A percentile compares a stretch with the other conserved stretches of the same genome.
phyloP scores from a whole-genome alignment of 2,888 invertebrate species.

The Catocala fraxini region DNA sequence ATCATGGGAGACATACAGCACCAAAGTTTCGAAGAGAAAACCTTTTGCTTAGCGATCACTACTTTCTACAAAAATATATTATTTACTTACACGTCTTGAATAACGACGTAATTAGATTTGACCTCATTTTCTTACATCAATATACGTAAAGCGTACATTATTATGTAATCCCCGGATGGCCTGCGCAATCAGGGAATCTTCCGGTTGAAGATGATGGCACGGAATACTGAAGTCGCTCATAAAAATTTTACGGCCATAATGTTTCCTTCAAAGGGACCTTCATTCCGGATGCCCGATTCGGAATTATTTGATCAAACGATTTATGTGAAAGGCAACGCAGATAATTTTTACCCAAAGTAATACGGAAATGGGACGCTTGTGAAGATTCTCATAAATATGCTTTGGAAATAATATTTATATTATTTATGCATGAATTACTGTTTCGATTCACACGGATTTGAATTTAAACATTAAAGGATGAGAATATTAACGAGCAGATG shows the following conservation, averaged over 20 bases:
- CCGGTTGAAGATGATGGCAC: background rate
- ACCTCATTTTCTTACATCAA: background rate
- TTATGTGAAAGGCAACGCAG: conserved; percentile 11
- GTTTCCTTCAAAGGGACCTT: conserved; percentile 11
- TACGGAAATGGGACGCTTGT: background rate
- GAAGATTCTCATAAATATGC: background rate
- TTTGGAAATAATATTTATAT: background rate
- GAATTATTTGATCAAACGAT: conserved; percentile 26
- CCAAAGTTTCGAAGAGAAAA: no score
- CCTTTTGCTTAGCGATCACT: no score
- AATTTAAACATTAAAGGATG: background rate
- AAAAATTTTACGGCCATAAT: conserved; percentile 24
- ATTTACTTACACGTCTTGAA: no score
- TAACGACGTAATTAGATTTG: no score
- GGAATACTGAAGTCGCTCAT: conserved; percentile 1
- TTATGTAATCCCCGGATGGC: background rate
- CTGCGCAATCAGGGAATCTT: conserved; percentile 4
- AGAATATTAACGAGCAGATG: background rate
- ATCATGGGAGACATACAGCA: no score
- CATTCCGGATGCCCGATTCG: conserved; percentile 17
- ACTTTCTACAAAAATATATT: no score
- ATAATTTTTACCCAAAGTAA: background rate
- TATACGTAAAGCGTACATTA: background rate
- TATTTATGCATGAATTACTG: background rate
- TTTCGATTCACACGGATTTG: background rate